Conservation (phyloP, 2,888 invertebrate species). For the Diloba caeruleocephala region DNA sequence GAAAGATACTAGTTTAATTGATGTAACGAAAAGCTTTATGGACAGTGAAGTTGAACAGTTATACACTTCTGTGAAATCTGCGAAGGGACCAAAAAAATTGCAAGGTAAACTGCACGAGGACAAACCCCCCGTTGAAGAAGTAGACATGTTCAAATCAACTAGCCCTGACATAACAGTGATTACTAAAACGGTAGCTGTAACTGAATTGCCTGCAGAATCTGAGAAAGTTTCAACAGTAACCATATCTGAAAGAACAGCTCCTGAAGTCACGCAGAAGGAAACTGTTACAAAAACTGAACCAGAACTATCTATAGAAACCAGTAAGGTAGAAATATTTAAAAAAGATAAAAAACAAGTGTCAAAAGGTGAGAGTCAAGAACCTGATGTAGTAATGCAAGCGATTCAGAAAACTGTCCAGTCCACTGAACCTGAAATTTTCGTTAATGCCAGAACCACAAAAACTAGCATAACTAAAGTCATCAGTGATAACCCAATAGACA, state of each 20-base stretch:
- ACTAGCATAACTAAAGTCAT: constrained; percentile 9
- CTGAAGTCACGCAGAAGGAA: constrained; percentile 16
- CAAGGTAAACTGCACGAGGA: not conserved
- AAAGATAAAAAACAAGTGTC: not conserved
- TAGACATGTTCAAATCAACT: not conserved
- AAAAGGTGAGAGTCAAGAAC: constrained; percentile 11
- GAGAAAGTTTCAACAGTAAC: constrained; percentile 17
- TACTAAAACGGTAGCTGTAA: constrained; percentile 19
- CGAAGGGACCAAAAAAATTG: not conserved
- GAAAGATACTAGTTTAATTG: constrained; percentile 17
- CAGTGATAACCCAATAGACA: constrained; percentile 15
- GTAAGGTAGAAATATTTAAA: constrained; percentile 11
- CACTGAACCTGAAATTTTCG: constrained; percentile 35
- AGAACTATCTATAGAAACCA: not conserved
- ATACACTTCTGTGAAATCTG: constrained; percentile 4
- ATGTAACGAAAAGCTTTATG: constrained; percentile 33
- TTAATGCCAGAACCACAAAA: constrained; percentile 22
- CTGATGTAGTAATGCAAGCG: constrained; percentile 29
- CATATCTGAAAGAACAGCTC: constrained; percentile 18
- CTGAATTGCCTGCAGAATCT: constrained; percentile 15
- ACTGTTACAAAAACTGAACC: constrained; percentile 17
- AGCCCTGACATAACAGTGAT: constrained; percentile 23
- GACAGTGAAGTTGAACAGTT: constrained; percentile 23
- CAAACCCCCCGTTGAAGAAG: not conserved
- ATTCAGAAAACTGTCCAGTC: constrained; percentile 44